Base-by-base conservation (phyloP, 2,797 vertebrate species). In the Chiroxiphia lanceolata region DNA sequence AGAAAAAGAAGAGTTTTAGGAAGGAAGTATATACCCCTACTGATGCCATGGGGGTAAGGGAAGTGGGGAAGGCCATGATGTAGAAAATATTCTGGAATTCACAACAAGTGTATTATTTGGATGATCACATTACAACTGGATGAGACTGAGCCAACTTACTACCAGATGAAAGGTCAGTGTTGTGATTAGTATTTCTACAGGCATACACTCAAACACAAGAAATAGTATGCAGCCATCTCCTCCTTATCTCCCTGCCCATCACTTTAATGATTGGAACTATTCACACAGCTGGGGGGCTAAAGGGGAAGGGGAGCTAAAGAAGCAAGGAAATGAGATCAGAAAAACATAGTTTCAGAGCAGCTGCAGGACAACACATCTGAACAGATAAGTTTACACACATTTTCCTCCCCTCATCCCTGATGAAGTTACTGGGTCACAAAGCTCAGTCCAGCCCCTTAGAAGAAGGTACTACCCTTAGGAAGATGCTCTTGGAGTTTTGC, bases 331-430 rank as follows among this genome's bases (percentile, higher is more conserved):
- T 9, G 4, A 25, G 21, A 67, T 17, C 44, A 47, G 40, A 38
- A 59, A 79, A 59, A 15, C 5, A 17, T 2, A 10, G 5, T 42
- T 75, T 81, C 44, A 59, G 45, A 68, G 40, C 11, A 78, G 12
- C 21, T 53, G 29, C 14, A 40, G 36, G n/a, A 50, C 22, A 87
- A 21, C 40, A 33, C 9, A 27, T 18, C 47, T 53, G 56, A 75
- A 44, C 4, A 56, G 29, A n/a, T 15, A 0, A 1, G 31, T 51
- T 65, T 34, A 54, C 44, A 65, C 10, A 26, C 1, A 1, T 67
- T 87, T 79, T 90, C 27, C 6, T 68, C 5, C 13, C 6, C 13
- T 18, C 19, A 56, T 21, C 6, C 29, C 20, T 68, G 2, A 27
- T 11, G 12, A 81, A 36, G 18, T 13, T 29, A 56, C 9, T 2